Base-by-base conservation (phyloP, 2,888 invertebrate species). In the Embidobia sp. region DNA sequence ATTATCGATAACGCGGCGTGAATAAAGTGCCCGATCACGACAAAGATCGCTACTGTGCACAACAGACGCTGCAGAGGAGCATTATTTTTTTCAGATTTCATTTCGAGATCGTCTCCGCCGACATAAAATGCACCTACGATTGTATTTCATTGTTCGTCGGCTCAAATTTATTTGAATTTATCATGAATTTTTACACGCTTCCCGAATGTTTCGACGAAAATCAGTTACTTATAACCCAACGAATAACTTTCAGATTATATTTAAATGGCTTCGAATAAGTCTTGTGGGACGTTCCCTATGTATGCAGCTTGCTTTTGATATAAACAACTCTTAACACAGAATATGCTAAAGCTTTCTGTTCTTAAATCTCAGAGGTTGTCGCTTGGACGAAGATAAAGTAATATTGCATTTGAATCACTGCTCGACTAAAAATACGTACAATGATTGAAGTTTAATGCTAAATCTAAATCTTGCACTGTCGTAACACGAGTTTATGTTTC, bases 1-100 rank as follows among this genome's bases (percentile, higher is more conserved):
- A 73, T 73, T 73, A 81, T 81, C 81, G 78, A 75, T 77, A 79
- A 70, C 73, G 79, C 77, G 70, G 74, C 76, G 61, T 74, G 73
- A 78, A 73, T 74, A 73, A 73, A 67, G 73, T 77, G 73, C 73
- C 77, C 69, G 77, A 74, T 78, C 78, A 74, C 67, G 74, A 64
- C 57, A 59, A 69, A 57, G 73, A 77, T 77, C 69, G 77, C 77
- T 77, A 77, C 77, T 51, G 77, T 77, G 73, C 77, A 27, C 73
- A 51, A 53, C 75, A 40, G 51, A 44, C 53, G 19, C 33, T 57
- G 31, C 51, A 22, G 48, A 18, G 16, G 31, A 27, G 55, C 37
- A 51, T 64, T 61, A 59, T 69, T 70, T 76, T 67, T 76, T 64
- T 27, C 61, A 67, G 67, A 75, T 69, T 75, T 67, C 75, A 63